Conservation (phyloP, 2,888 invertebrate species). For the Spialia ferax region DNA sequence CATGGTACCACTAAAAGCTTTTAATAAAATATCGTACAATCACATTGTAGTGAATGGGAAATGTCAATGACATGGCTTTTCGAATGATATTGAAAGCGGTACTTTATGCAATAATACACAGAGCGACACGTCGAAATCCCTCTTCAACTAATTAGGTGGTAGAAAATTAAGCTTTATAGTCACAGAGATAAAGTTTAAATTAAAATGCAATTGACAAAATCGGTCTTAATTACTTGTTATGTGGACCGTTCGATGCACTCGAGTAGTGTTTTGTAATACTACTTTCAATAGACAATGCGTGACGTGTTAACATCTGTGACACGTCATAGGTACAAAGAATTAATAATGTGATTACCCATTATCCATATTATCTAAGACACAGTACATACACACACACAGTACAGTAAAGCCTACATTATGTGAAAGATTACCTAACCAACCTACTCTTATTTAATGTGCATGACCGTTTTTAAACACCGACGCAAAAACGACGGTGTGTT, state of each 20-base stretch:
- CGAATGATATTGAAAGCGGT: slow-evolving; percentile 49
- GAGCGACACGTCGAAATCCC: slow-evolving; percentile 15
- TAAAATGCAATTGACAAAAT: not conserved
- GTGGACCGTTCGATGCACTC: slow-evolving; percentile 23
- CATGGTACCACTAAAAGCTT: slow-evolving; percentile 52
- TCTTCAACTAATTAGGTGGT: not conserved
- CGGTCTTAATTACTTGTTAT: slow-evolving; percentile 3
- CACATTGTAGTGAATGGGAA: slow-evolving; percentile 51
- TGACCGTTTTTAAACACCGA: no score
- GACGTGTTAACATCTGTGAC: slow-evolving; percentile 24
- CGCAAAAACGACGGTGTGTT: no score
- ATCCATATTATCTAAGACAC: no score
- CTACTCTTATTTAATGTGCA: no score
- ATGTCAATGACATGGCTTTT: slow-evolving; percentile 57
- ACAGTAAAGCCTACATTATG: no score
- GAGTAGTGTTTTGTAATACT: slow-evolving; percentile 28
- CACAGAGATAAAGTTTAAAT: not conserved
- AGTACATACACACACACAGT: no score
- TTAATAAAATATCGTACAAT: slow-evolving; percentile 47
- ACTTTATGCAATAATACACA: slow-evolving; percentile 43
- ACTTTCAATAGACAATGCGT: slow-evolving; percentile 35
- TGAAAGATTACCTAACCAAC: no score
- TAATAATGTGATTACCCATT: no score
- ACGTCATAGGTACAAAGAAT: slow-evolving; percentile 7
- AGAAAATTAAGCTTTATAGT: not conserved